Percentiles rank a stretch among this genome's conserved stretches.
Conservation (phyloP, 2,888 invertebrate genomes). For the Microplitis deprimator region DNA sequence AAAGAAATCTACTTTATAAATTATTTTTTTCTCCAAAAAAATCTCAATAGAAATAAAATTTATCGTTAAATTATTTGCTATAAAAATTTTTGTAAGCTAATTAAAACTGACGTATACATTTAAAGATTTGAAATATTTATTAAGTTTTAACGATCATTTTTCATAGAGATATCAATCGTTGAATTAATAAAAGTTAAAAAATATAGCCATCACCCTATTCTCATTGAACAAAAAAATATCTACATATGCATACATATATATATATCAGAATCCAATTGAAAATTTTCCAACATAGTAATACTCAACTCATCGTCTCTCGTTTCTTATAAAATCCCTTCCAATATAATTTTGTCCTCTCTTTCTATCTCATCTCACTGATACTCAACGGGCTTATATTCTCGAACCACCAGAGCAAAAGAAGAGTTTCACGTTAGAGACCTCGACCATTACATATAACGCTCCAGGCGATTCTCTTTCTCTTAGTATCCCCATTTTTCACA, state of each 20-base stretch:
- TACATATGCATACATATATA: slow-evolving; percentile 13
- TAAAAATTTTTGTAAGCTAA: no score
- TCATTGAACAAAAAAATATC: not conserved
- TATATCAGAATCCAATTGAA: slow-evolving; percentile 55
- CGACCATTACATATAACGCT: slow-evolving; percentile 54
- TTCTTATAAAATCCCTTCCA: not conserved
- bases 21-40: no score
- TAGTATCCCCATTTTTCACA: slow-evolving; percentile 69
- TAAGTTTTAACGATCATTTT: no score
- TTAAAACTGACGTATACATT: no score
- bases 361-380: not conserved
- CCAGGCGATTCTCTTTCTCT: slow-evolving; percentile 64
- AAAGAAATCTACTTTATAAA: no score
- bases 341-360: not conserved
- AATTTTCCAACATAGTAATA: slow-evolving; percentile 58
- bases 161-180: no score
- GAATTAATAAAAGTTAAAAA: not conserved
- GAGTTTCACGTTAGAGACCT: slow-evolving; percentile 58
- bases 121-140: no score
- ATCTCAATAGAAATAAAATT: no score
- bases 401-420: not conserved
- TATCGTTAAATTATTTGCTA: no score
- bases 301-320: not conserved
- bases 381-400: not conserved
- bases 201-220: no score